A percentile compares a stretch with the other conserved stretches of the same genome.
These are phyloP conservation scores for Chrysolina haemoptera DNA, from an alignment of 2,888 invertebrate species.

Conservation along the genomic window DNA sequence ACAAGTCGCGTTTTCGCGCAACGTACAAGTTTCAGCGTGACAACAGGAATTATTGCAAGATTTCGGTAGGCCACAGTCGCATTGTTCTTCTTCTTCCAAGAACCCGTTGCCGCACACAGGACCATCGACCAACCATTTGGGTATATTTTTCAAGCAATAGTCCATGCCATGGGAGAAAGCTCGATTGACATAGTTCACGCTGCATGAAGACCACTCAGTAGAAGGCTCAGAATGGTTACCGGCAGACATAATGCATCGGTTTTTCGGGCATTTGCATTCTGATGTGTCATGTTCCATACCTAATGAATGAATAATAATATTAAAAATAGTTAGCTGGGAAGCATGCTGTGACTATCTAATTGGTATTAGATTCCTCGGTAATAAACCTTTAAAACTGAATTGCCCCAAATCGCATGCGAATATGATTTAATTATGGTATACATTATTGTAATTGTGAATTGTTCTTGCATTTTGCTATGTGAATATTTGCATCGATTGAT, in stretches of 20 bases:
- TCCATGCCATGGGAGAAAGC: slow-evolving; percentile 95
- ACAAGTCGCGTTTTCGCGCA: slow-evolving; percentile 90
- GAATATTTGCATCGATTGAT: too few species aligned
- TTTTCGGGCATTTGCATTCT: slow-evolving; percentile 89
- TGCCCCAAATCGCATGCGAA: too few species aligned
- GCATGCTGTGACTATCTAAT: too few species aligned
- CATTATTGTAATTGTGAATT: too few species aligned
- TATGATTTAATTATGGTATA: too few species aligned
- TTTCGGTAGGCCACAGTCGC: slow-evolving; percentile 88
- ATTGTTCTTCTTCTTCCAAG: slow-evolving; percentile 96
- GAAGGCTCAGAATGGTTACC: slow-evolving; percentile 90
- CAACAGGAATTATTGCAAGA: slow-evolving; percentile 90
- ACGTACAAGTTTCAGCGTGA: slow-evolving; percentile 86
- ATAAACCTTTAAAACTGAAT: too few species aligned
- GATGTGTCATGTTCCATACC: slow-evolving; percentile 95
- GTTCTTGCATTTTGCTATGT: too few species aligned
- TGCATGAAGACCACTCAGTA: slow-evolving; percentile 96
- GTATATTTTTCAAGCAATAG: slow-evolving; percentile 92
- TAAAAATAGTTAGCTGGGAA: too few species aligned
- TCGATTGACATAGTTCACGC: slow-evolving; percentile 88
- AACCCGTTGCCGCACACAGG: slow-evolving; percentile 97
- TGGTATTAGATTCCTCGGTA: too few species aligned
- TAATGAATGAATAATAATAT: slow-evolving; percentile 52
- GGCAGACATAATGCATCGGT: slow-evolving; percentile 97
- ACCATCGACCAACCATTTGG: slow-evolving; percentile 83